Percentiles rank a stretch among this genome's conserved stretches.
Evolutionary conservation across 2,888 invertebrate genomes (phyloP).

Genomic region (Oscheius sp.): DNA sequence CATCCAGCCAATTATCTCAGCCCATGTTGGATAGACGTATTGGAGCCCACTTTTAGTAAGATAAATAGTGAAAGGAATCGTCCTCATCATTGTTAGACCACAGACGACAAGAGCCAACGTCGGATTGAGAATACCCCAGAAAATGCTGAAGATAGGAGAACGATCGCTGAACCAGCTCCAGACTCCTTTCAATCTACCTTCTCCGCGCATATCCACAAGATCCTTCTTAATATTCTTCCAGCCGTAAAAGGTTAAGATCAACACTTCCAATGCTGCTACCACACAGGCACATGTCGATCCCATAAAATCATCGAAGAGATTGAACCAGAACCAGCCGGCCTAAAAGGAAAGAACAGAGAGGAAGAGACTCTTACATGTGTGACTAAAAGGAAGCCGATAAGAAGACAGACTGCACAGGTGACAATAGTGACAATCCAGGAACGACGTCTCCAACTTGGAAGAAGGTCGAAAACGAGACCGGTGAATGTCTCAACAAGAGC

Average conservation of each 20-base stretch:
- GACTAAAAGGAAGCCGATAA: conserved; percentile 37
- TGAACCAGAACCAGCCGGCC: conserved; percentile 28
- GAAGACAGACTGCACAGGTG: conserved; percentile 47
- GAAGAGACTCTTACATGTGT: background rate
- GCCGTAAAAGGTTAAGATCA: background rate
- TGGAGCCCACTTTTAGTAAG: background rate
- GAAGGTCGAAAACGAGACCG: conserved; percentile 46
- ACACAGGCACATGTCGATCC: conserved; percentile 23
- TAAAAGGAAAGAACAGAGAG: background rate
- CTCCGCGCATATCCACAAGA: conserved; percentile 11
- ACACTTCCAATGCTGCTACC: background rate
- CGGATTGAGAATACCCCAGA: conserved; percentile 12
- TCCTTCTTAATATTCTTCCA: conserved; percentile 14
- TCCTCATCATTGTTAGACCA: background rate
- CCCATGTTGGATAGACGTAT: background rate
- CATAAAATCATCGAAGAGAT: conserved; percentile 8
- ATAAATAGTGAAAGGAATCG: background rate
- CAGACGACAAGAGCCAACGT: background rate
- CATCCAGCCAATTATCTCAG: conserved; percentile 12
- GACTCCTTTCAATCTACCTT: background rate
- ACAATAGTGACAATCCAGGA: conserved; percentile 43
- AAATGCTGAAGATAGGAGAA: conserved; percentile 15
- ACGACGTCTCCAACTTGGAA: conserved; percentile 43
- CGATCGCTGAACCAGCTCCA: background rate
- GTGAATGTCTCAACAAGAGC: conserved; percentile 29